Conservation (phyloP, 2,797 vertebrate genomes). For the Epinephelus malabaricus region DNA sequence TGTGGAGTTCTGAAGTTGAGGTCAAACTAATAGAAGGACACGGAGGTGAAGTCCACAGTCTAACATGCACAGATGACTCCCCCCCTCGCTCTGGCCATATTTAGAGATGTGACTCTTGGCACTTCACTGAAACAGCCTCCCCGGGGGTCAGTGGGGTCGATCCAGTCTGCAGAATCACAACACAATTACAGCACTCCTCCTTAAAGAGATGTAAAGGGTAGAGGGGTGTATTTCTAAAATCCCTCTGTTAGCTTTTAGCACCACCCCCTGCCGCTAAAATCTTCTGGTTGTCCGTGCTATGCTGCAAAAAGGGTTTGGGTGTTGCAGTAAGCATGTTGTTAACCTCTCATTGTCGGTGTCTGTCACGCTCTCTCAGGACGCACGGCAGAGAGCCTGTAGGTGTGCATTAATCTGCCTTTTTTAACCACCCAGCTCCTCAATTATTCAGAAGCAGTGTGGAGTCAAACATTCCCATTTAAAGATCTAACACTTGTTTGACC, state of each 20-base stretch:
- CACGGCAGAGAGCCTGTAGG: constrained; percentile 71
- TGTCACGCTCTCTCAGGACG: constrained; percentile 69
- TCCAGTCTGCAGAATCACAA: constrained; percentile 67
- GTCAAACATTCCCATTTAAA: constrained; percentile 86
- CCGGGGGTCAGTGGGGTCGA: constrained; percentile 64
- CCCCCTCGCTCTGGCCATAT: constrained; percentile 65
- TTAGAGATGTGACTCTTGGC: constrained; percentile 81
- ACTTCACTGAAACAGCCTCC: constrained; percentile 61
- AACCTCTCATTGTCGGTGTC: constrained; percentile 63
- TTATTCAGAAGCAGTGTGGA: constrained; percentile 87
- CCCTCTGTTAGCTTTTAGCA: constrained; percentile 92
- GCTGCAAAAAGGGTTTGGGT: constrained; percentile 93
- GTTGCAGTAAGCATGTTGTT: constrained; percentile 67
- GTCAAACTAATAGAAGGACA: constrained; percentile 83
- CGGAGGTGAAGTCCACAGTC: constrained; percentile 74
- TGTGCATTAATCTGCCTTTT: constrained; percentile 86
- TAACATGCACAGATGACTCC: constrained; percentile 65
- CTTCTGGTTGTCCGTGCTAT: constrained; percentile 82
- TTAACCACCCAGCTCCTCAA: constrained; percentile 85
- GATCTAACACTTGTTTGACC: constrained; percentile 86
- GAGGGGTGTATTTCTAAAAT: constrained; percentile 43
- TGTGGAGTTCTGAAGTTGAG: constrained; percentile 81
- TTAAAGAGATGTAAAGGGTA: constrained; percentile 75
- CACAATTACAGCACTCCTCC: constrained; percentile 81
- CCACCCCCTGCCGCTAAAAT: constrained; percentile 89